Conservation (phyloP, 2,113 vertebrate genomes). For the Heptranchias perlo region DNA sequence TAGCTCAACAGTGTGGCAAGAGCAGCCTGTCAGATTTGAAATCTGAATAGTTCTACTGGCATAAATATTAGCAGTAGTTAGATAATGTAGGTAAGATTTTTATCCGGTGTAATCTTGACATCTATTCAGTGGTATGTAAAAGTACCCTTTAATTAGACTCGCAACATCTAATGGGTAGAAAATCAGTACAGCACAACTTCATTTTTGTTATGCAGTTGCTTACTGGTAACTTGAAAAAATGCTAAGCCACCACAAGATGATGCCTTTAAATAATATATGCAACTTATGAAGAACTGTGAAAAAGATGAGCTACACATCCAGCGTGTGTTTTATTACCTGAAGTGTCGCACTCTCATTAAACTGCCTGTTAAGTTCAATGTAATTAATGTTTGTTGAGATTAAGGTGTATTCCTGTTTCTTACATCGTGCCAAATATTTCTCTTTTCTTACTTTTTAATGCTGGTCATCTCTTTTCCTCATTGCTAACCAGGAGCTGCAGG, state of each 20-base stretch:
- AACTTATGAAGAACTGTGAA: background rate
- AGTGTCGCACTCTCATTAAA: background rate
- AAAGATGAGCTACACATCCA: background rate
- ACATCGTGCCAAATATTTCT: constrained; percentile 63
- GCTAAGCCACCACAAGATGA: background rate
- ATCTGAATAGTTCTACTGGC: background rate
- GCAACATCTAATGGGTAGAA: background rate
- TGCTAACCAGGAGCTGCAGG: constrained; percentile 99
- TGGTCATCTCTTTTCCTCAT: constrained; percentile 78
- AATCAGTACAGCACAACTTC: background rate
- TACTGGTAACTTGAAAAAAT: background rate
- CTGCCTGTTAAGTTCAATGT: constrained; percentile 11
- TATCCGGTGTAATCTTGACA: background rate
- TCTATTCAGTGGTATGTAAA: background rate
- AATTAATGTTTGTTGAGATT: constrained; percentile 30
- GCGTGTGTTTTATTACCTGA: background rate
- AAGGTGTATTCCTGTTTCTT: constrained; percentile 55
- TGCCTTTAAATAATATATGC: background rate
- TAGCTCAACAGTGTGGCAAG: background rate
- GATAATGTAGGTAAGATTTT: background rate
- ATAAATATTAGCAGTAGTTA: background rate
- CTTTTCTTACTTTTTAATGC: constrained; percentile 80
- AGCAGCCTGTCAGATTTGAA: background rate
- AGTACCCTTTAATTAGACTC: background rate
- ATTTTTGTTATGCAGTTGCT: background rate